Evolutionary conservation across 2,888 invertebrate genomes (phyloP), one percentile per base, ranked within the genome.

Genomic region (Sicus ferrugineus): DNA sequence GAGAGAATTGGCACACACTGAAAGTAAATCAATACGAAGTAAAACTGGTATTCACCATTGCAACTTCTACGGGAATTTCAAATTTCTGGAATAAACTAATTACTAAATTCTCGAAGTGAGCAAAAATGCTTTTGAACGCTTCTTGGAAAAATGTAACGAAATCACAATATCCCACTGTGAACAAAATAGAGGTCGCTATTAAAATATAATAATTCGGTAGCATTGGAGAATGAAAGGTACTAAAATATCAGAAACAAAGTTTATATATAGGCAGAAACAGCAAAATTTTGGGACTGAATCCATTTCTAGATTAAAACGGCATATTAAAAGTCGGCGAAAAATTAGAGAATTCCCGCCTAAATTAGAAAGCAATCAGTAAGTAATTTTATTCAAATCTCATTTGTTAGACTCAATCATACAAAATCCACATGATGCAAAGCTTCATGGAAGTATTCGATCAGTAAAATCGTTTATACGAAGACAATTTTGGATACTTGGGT

Each of bases 401-500:
- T 46, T 58, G 46, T 26, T 46, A 14, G 58, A 23, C 16, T 26
- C 23, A 19, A n/a, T 46, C 4, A 38, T 68, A 2, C 19, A 46
- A n/a, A 11, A 68, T 34, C 6, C 21, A 28, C 62, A 63, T 14
- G 3, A 30, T 2, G 26, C 21, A 48, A 59, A 28, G 3, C 42
- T 48, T 21, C 50, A 67, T 61, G 67, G 59, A 38, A 61, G 67
- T 1, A 31, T 28, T 48, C 59, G 61, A 5, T 3, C 50, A 16
- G 30, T 67, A 14, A 50, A 50, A 61, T 19, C n/a, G n/a, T 23
- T 56, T 4, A 50, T 67, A 19, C 26, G 48, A 31, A 30, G 38
- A 30, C 34, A 63, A 23, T 63, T 50, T 31, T 68, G 68, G 62
- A 63, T 68, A 16, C 28, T 68, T 26, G 48, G 46, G 26, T n/a